phyloP scores from a whole-genome alignment of 2,797 vertebrate species.

The Myoxocephalus aenaeus region DNA sequence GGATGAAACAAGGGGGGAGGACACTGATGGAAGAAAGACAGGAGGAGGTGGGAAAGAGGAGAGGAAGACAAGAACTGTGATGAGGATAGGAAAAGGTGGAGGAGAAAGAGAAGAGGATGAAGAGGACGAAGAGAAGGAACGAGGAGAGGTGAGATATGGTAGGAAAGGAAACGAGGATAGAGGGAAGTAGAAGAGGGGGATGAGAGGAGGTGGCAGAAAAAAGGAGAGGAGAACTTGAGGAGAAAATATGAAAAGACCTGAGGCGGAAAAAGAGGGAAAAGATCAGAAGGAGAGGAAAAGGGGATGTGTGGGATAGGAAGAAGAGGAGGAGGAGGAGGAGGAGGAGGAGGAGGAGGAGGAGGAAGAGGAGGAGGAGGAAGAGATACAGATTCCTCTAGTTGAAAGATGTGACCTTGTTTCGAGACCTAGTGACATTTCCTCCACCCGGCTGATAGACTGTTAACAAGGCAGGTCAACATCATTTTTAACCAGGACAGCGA shows the following conservation, averaged over 20 bases:
- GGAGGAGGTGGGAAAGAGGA: background rate
- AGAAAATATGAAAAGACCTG: background rate
- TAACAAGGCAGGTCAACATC: conserved; percentile 71
- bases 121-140: too few species aligned
- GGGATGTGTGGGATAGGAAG: background rate
- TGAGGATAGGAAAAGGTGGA: background rate
- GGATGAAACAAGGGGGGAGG: background rate
- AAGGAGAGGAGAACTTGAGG: background rate
- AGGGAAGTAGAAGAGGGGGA: background rate
- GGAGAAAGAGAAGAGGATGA: background rate
- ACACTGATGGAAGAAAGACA: background rate
- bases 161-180: background rate
- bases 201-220: background rate
- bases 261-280: background rate
- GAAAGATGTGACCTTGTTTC: conserved; percentile 79
- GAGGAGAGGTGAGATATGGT: background rate
- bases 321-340: too few species aligned
- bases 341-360: background rate
- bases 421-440: conserved; percentile 78
- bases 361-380: conserved; percentile 8
- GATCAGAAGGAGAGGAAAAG: too few species aligned
- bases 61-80: background rate
- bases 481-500: conserved; percentile 67
- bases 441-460: conserved; percentile 69
- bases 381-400: conserved; percentile 21